These are phyloP conservation scores for Muraenolepis orangiensis DNA, from an alignment of 2,797 vertebrate species.

Conservation along the genomic window DNA sequence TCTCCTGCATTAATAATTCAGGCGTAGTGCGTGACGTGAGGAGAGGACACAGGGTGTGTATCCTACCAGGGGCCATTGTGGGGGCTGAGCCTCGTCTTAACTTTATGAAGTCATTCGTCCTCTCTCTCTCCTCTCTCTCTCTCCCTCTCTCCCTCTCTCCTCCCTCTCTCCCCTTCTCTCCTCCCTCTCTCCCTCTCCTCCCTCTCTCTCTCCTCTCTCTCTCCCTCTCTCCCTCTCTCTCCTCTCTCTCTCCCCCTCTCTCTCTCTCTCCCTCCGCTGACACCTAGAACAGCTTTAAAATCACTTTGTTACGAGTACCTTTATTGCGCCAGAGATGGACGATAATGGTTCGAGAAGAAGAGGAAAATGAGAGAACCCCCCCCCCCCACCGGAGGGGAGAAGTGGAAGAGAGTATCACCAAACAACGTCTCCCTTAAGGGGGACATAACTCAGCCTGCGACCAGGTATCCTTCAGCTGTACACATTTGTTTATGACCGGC, in stretches of 20 bases:
- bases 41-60: constrained; percentile 30
- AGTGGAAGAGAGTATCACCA: neutral
- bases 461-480: constrained; percentile 11
- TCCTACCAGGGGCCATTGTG: constrained; percentile 28
- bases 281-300: constrained; percentile 26
- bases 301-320: constrained; percentile 3
- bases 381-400: neutral
- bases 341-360: neutral
- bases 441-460: constrained; percentile 5
- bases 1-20: constrained; percentile 53
- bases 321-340: neutral
- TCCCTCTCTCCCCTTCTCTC: neutral
- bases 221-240: too few species aligned
- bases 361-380: neutral
- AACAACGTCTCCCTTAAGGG: neutral
- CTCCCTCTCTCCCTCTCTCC: neutral
- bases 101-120: constrained; percentile 47
- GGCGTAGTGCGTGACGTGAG: constrained; percentile 25
- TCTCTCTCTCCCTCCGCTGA: constrained; percentile 23
- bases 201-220: neutral
- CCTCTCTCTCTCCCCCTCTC: neutral
- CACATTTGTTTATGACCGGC: constrained; percentile 19
- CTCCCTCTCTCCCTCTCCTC: neutral
- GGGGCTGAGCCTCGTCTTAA: constrained; percentile 30
- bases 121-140: neutral